phyloP scores from a whole-genome alignment of 2,888 invertebrate species.

The Rhagonycha fulva region DNA sequence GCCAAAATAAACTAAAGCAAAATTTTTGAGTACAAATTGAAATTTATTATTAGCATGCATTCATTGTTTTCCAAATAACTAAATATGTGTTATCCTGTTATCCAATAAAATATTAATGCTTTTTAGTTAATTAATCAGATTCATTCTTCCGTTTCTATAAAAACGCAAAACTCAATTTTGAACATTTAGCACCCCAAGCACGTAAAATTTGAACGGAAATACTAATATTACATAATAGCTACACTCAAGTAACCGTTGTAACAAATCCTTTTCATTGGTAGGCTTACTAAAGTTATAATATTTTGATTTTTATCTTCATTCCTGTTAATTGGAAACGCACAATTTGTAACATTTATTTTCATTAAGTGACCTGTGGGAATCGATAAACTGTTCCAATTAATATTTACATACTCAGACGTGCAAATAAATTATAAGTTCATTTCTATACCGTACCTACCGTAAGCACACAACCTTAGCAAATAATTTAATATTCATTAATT shows the following conservation, averaged over 20 bases:
- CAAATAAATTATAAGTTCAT: background rate
- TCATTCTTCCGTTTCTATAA: background rate
- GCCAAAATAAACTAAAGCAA: background rate
- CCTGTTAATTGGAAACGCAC: slow-evolving; percentile 4
- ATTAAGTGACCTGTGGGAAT: slow-evolving; percentile 8
- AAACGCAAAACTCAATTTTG: background rate
- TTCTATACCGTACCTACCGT: background rate
- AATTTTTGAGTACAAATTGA: background rate
- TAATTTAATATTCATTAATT: background rate
- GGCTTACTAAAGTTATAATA: background rate
- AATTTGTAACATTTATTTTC: slow-evolving; percentile 9
- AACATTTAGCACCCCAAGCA: slow-evolving; percentile 1
- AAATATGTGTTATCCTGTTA: background rate
- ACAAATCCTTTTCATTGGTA: background rate
- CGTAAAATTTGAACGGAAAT: slow-evolving; percentile 8
- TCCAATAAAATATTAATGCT: background rate
- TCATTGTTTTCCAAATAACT: background rate
- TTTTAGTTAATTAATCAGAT: background rate
- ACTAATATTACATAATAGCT: slow-evolving; percentile 8
- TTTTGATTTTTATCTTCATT: slow-evolving; percentile 7
- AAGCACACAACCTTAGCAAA: background rate
- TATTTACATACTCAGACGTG: background rate
- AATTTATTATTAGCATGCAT: background rate
- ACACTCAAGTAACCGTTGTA: background rate
- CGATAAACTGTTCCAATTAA: background rate